Evolutionary conservation across 2,113 vertebrate species (phyloP), one percentile per base, ranked within the genome.

Genomic region (Menidia beryllina): DNA sequence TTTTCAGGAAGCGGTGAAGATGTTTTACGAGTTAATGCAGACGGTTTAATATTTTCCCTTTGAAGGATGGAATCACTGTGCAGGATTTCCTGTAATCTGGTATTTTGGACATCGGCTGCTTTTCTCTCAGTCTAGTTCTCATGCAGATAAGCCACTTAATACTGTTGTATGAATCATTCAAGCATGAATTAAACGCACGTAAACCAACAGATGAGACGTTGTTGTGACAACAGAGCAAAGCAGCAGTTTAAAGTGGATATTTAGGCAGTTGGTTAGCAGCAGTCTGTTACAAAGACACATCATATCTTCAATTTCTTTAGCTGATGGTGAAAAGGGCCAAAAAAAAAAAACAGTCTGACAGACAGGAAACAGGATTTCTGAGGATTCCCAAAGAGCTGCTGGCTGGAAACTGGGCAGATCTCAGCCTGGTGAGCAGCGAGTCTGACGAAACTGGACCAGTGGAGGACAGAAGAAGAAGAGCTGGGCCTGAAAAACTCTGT

Each of bases 1-100:
- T 62, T 24, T 49, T 49, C 20, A 49, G 49, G 26, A 62, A 61
- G 6, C 15, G 19, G 11, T 34, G 21, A 9, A 23, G 21, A 49
- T 30, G 30, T 8, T 30, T 5, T 30, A 30, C 8, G 30, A 8
- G 30, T 34, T 8, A 34, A 34, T 34, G 10, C 7, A 34, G 21
- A 21, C 10, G 0, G 0, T 45, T 45, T 15, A 45, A 45, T 45
- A 17, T 45, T 17, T 45, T 14, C n/a, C 41, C 27, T 49, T 15
- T 7, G 15, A 41, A 64, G 2, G 20, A 19, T 65, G 61, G 0
- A 34, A 0, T n/a, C 1, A 45, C 41, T 19, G 5, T 39, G 38
- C 13, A 39, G 13, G 13, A 39, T 39, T 39, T 19, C 41, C 17
- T 3, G 15, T 17, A 43, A 7, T 15, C 14, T 19, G 15, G 15